Percentiles rank a stretch among this genome's conserved stretches.
These are phyloP conservation scores for Trissolcus japonicus DNA, from an alignment of 2,888 invertebrate species.

Conservation along the genomic window DNA sequence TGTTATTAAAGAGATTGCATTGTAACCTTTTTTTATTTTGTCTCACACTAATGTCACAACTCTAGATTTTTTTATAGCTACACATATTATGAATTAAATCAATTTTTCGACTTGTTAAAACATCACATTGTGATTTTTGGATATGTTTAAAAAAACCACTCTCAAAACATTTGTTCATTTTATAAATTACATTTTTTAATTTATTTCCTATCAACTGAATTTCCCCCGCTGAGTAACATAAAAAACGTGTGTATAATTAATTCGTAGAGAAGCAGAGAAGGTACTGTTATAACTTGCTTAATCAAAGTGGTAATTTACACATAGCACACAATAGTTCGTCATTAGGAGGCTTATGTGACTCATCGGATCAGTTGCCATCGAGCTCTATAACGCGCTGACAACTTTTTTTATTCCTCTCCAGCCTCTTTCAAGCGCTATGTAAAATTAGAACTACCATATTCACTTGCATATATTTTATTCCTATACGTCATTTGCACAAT, in stretches of 20 bases:
- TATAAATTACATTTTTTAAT: not conserved
- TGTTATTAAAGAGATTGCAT: no score
- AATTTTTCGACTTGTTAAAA: no score
- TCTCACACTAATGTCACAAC: no score
- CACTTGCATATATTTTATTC: no score
- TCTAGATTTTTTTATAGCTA: no score
- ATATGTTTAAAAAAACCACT: no score
- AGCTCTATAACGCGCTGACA: constrained; percentile 33
- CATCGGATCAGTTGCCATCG: constrained; percentile 38
- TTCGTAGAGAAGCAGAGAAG: constrained; percentile 25
- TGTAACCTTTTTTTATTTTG: not conserved
- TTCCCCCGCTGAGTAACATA: not conserved
- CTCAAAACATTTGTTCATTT: no score
- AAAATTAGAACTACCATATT: no score
- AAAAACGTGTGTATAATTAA: constrained; percentile 2
- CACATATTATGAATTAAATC: no score
- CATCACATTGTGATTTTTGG: no score
- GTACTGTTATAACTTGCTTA: constrained; percentile 44
- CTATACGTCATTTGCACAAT: no score
- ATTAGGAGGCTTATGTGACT: constrained; percentile 37
- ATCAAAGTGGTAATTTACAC: constrained; percentile 44
- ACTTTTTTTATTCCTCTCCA: constrained; percentile 29
- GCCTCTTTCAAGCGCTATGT: not conserved
- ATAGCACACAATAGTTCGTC: constrained; percentile 34
- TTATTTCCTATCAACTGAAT: not conserved